phyloP scores from a whole-genome alignment of 2,113 vertebrate species.

The Hippocampus guttulatus region DNA sequence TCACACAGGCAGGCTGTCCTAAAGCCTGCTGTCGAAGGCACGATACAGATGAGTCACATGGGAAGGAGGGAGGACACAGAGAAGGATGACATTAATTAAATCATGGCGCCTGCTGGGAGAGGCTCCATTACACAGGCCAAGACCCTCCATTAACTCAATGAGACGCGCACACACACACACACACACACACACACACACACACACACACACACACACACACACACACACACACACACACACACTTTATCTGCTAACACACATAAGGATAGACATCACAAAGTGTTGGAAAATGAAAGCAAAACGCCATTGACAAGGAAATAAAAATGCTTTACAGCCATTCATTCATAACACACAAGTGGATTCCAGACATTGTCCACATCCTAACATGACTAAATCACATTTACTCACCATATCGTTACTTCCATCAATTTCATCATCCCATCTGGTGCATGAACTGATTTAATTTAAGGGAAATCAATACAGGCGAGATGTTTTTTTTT shows the following conservation, averaged over 20 bases:
- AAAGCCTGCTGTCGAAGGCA: conserved; percentile 13
- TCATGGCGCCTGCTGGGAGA: conserved; percentile 54
- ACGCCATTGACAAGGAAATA: neutral
- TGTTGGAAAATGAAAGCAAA: neutral
- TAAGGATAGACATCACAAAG: neutral
- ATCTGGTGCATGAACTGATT: conserved; percentile 11
- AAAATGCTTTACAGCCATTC: neutral
- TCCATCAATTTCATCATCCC: neutral
- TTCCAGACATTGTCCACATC: neutral
- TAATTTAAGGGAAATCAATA: conserved; percentile 31
- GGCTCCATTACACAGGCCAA: conserved; percentile 60
- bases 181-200: conserved; percentile 1
- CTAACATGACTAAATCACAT: neutral
- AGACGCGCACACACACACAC: conserved; percentile 24
- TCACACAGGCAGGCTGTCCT: conserved; percentile 12
- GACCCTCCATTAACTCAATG: conserved; percentile 66
- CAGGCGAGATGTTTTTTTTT: neutral
- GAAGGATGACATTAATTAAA: conserved; percentile 64
- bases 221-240: neutral
- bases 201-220: neutral
- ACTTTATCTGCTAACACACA: conserved; percentile 1
- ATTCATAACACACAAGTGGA: neutral
- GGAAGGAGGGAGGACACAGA: conserved; percentile 21
- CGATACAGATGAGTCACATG: conserved; percentile 41
- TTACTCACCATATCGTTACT: neutral